These are phyloP conservation scores for Rhineura floridana DNA, from an alignment of 2,113 vertebrate species.

Conservation along the genomic window DNA sequence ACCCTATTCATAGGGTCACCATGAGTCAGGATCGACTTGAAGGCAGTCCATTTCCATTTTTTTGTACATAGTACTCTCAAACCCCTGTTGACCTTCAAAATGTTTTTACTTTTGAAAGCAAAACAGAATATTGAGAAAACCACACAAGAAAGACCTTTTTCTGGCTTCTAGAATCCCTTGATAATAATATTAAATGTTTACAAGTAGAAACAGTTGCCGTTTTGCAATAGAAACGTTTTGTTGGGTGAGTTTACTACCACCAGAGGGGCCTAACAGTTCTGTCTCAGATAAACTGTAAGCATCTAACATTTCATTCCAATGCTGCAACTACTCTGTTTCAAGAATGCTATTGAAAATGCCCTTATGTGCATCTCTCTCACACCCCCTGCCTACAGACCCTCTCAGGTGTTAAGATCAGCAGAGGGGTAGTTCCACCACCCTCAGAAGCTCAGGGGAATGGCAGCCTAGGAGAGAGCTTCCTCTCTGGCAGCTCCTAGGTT, in stretches of 20 bases:
- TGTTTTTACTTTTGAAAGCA: slow-evolving; percentile 49
- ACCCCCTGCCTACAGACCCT: too few species aligned
- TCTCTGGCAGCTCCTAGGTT: too few species aligned
- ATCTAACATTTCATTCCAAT: not conserved
- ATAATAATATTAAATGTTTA: not conserved
- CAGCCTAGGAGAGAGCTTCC: too few species aligned
- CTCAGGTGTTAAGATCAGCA: too few species aligned
- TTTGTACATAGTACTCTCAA: slow-evolving; percentile 63
- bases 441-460: too few species aligned
- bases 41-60: too few species aligned
- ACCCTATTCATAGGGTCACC: too few species aligned
- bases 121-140: slow-evolving; percentile 8
- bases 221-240: not conserved
- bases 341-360: too few species aligned
- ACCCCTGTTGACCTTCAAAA: slow-evolving; percentile 29
- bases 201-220: not conserved
- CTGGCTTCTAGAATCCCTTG: slow-evolving; percentile 6
- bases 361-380: too few species aligned
- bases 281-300: not conserved
- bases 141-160: not conserved
- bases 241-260: not conserved
- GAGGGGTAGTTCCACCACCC: too few species aligned
- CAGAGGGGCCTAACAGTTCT: too few species aligned
- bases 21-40: too few species aligned
- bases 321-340: not conserved